Conservation (phyloP, 2,797 vertebrate species). For the Ibycter americanus region DNA sequence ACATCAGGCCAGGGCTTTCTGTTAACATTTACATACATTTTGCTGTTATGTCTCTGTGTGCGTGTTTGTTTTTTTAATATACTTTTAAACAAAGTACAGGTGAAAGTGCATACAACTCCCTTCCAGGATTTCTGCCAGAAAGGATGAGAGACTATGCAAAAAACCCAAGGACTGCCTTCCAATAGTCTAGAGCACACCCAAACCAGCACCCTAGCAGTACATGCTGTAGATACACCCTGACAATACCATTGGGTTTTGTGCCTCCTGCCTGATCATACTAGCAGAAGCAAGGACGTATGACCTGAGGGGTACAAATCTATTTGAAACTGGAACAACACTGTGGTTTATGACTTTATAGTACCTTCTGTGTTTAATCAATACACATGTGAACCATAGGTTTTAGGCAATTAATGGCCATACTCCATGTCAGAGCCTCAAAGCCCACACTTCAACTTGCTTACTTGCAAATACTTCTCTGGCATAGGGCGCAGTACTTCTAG, state of each 20-base stretch:
- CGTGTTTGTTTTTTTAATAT: background rate
- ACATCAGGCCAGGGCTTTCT: background rate
- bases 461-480: background rate
- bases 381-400: background rate
- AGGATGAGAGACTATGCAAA: background rate
- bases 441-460: background rate
- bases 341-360: background rate
- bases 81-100: background rate
- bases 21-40: background rate
- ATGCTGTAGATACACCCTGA: background rate
- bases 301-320: background rate
- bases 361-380: background rate
- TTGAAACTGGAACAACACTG: background rate
- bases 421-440: background rate
- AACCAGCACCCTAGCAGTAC: background rate
- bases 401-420: background rate
- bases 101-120: background rate
- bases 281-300: background rate
- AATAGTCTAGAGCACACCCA: background rate
- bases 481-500: background rate
- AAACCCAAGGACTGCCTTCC: background rate
- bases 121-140: background rate
- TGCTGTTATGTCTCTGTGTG: background rate
- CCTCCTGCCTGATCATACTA: background rate
- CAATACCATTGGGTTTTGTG: rapidly evolving